These are phyloP conservation scores for Netelia fuscicornis DNA, from an alignment of 2,888 invertebrate species.

Conservation along the genomic window DNA sequence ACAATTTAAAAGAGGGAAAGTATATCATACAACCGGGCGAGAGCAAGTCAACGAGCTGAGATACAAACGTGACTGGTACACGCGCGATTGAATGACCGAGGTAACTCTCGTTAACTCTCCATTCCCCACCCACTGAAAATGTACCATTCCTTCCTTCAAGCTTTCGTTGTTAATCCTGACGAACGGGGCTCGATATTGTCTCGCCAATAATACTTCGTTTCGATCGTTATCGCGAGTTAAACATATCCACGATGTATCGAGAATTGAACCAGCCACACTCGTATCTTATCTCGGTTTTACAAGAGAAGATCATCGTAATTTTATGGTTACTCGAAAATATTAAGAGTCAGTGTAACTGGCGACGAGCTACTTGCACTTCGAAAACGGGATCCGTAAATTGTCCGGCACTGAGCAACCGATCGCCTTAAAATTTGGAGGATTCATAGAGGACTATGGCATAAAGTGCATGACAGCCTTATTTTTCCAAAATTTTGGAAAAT, in stretches of 20 bases:
- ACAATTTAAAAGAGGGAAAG: not conserved
- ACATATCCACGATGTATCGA: conserved; percentile 23
- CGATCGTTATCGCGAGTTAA: conserved; percentile 28
- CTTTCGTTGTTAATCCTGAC: not conserved
- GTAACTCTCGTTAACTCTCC: conserved; percentile 56
- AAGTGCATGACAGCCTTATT: too few relatives aligned
- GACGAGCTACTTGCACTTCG: too few relatives aligned
- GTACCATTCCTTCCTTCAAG: conserved; percentile 11
- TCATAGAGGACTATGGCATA: too few relatives aligned
- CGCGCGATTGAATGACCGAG: conserved; percentile 56
- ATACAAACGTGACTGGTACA: conserved; percentile 53
- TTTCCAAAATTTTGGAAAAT: too few relatives aligned
- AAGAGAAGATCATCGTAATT: conserved; percentile 25
- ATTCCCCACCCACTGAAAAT: conserved; percentile 50
- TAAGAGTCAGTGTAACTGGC: too few relatives aligned
- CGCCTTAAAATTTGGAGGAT: too few relatives aligned
- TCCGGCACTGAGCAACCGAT: too few relatives aligned
- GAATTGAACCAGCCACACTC: conserved; percentile 29
- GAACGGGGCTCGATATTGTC: not conserved
- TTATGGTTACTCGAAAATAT: conserved; percentile 13
- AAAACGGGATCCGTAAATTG: too few relatives aligned
- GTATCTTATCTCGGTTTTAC: conserved; percentile 27
- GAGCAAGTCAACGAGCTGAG: conserved; percentile 39
- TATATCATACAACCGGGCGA: conserved; percentile 1
- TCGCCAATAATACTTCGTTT: conserved; percentile 13